Conservation (phyloP, 2,888 invertebrate genomes). For the Clunio marinus region DNA sequence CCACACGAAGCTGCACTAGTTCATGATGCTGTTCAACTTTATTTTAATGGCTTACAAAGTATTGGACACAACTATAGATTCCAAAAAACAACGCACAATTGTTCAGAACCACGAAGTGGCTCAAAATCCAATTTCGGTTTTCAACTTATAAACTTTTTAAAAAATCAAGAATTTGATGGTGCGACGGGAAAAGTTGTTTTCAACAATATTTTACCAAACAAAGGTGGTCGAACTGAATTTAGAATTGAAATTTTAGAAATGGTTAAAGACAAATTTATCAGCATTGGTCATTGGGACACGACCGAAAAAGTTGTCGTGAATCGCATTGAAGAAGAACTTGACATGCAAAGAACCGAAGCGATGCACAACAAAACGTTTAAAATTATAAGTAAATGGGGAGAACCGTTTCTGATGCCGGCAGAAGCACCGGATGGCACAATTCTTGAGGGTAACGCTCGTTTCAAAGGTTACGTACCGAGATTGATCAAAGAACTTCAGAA, state of each 20-base stretch:
- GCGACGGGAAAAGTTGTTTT: not conserved
- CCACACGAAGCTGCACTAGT: conserved; percentile 32
- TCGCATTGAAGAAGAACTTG: not conserved
- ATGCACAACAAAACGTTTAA: conserved; percentile 39
- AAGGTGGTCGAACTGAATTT: conserved; percentile 7
- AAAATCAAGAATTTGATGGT: not conserved
- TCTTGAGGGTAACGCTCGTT: conserved; percentile 50
- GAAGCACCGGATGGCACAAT: not conserved
- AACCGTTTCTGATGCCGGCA: conserved; percentile 36
- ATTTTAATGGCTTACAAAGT: not conserved
- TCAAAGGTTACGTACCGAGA: conserved; percentile 55
- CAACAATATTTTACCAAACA: not conserved
- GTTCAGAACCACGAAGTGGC: not conserved
- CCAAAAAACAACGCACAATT: not conserved
- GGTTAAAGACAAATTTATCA: not conserved
- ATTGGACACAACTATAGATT: not conserved
- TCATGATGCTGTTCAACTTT: conserved; percentile 31
- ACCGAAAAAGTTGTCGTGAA: conserved; percentile 6
- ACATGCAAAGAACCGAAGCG: not conserved
- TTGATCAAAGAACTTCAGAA: conserved; percentile 53
- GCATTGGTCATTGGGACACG: conserved; percentile 8
- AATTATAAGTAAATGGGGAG: conserved; percentile 34
- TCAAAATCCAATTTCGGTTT: not conserved
- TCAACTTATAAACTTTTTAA: conserved; percentile 11
- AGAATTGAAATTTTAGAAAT: not conserved